Conservation (phyloP, 2,888 invertebrate species). For the Drosophila flavopinicola region DNA sequence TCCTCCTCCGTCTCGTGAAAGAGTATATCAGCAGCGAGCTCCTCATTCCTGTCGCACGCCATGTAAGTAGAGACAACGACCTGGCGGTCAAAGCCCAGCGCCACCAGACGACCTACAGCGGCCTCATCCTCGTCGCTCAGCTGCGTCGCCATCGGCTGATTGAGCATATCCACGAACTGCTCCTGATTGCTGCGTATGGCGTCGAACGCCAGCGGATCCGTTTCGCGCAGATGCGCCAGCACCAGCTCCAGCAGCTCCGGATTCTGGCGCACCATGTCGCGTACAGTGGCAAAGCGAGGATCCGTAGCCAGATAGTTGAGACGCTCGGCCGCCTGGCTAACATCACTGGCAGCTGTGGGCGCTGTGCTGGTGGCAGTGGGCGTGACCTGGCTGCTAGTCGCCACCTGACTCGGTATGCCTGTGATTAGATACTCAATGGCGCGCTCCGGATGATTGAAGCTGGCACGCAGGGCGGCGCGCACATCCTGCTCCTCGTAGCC, state of each 20-base stretch:
- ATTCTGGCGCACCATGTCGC: constrained; percentile 94
- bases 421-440: constrained; percentile 98
- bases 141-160: constrained; percentile 12
- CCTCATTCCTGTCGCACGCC: constrained; percentile 79
- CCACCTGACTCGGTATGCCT: constrained; percentile 87
- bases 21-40: constrained; percentile 74
- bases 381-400: background rate
- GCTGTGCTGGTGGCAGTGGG: background rate
- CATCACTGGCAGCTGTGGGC: constrained; percentile 5
- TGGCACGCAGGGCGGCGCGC: constrained; percentile 95
- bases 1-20: constrained; percentile 74
- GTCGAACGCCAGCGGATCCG: constrained; percentile 95
- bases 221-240: constrained; percentile 94
- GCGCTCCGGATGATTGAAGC: constrained; percentile 98
- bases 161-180: constrained; percentile 89
- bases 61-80: constrained; percentile 71
- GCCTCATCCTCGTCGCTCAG: constrained; percentile 61
- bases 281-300: constrained; percentile 90
- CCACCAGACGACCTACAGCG: constrained; percentile 72
- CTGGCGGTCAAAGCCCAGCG: constrained; percentile 72
- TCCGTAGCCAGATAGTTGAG: constrained; percentile 27
- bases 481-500: constrained; percentile 93
- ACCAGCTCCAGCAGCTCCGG: constrained; percentile 95
- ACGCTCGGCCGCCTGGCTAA: constrained; percentile 8
- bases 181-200: constrained; percentile 95